Percentiles rank a stretch among this genome's conserved stretches.
These are phyloP conservation scores for Megatriorchis doriae DNA, from an alignment of 2,113 vertebrate species.

Conservation along the genomic window DNA sequence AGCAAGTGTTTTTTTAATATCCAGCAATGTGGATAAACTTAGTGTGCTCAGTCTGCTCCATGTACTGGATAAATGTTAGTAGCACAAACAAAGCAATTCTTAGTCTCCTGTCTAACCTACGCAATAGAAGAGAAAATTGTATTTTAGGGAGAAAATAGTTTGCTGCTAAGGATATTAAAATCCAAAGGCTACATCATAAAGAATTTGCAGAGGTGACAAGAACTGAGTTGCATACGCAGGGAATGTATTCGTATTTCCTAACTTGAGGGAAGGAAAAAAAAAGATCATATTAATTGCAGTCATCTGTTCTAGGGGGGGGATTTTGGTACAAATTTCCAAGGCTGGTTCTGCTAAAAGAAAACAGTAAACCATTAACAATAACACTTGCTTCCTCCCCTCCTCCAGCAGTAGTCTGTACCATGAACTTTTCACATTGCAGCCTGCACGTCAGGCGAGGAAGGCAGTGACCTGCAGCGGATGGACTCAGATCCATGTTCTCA, in stretches of 20 bases:
- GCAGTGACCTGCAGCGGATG: not conserved
- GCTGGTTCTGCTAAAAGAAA: not conserved
- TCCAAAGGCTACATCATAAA: not conserved
- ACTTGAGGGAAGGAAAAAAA: not conserved
- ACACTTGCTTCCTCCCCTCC: not conserved
- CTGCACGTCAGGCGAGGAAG: not conserved
- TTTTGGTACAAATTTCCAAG: not conserved
- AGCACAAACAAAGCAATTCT: not conserved
- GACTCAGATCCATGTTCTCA: not conserved
- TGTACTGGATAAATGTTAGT: not conserved
- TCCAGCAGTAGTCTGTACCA: not conserved
- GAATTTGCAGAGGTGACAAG: not conserved
- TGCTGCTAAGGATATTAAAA: not conserved
- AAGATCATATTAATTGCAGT: not conserved
- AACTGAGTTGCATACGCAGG: not conserved
- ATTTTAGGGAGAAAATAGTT: not conserved
- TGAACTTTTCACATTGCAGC: slow-evolving; percentile 20
- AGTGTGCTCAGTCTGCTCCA: not conserved
- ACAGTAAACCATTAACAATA: not conserved
- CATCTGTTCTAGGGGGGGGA: not conserved
- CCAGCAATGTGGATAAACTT: not conserved
- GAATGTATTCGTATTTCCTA: not conserved
- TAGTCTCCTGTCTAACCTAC: not conserved
- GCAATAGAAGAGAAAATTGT: not conserved
- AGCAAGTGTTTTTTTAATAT: not conserved